Evolutionary conservation across 1,140 invertebrate species (phyloP).

Genomic region (Venustaconcha ellipsiformis): DNA sequence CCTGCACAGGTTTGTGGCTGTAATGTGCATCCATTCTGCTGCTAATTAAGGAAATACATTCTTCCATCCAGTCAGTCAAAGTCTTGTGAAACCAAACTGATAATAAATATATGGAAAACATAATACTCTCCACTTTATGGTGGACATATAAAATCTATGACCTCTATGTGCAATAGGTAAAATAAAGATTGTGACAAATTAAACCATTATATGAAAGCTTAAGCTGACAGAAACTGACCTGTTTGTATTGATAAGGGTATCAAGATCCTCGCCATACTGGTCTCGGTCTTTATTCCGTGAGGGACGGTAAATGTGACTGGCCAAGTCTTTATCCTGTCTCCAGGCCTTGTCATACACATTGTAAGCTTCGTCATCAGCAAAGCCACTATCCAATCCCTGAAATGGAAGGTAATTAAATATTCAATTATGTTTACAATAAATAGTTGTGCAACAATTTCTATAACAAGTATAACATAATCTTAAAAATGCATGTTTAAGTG

Average conservation of each 20-base stretch:
- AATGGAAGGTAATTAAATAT: conserved; percentile 15
- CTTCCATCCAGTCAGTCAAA: too few species aligned
- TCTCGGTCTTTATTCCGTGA: conserved; percentile 90
- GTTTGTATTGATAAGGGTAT: conserved; percentile 88
- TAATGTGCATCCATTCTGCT: too few species aligned
- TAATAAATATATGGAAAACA: too few species aligned
- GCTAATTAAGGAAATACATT: too few species aligned
- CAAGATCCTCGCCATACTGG: conserved; percentile 89
- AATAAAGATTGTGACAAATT: too few species aligned
- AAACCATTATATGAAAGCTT: too few species aligned
- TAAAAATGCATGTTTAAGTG: neutral
- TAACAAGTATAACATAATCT: neutral
- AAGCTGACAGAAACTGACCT: conserved; percentile 71
- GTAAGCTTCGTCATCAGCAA: conserved; percentile 97
- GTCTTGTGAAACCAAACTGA: too few species aligned
- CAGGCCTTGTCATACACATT: conserved; percentile 95
- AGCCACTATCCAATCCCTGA: conserved; percentile 94
- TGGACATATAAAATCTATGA: too few species aligned
- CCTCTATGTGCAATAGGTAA: too few species aligned
- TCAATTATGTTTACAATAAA: neutral
- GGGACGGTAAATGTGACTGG: conserved; percentile 92
- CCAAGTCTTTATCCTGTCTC: conserved; percentile 80
- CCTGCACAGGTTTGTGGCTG: too few species aligned
- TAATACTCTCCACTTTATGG: too few species aligned
- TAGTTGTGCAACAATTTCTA: too few species aligned